Evolutionary conservation across 2,888 invertebrate species (phyloP).

Genomic region (Cryptocephalus moraei): DNA sequence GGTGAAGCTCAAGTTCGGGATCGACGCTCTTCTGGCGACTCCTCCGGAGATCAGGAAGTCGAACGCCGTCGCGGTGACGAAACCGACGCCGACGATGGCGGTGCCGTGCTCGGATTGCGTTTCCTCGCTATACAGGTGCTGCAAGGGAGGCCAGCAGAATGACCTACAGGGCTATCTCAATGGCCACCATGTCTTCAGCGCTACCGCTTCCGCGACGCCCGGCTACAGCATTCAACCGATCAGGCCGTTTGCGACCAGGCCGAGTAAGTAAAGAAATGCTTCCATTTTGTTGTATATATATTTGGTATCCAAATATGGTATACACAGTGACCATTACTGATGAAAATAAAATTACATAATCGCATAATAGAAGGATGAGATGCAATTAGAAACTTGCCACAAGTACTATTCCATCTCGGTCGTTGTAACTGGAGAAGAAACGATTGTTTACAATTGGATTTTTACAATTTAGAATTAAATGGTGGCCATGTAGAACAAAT

Average conservation of each 20-base stretch:
- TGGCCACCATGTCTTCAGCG: conserved; percentile 2
- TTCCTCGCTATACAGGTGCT: conserved; percentile 53
- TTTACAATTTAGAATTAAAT: no score
- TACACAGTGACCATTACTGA: no score
- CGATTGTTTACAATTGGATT: no score
- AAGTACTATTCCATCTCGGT: no score
- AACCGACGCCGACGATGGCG: conserved; percentile 31
- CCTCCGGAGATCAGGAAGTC: no score
- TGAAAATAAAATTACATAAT: no score
- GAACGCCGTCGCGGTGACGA: conserved; percentile 9
- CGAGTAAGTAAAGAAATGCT: conserved; percentile 16
- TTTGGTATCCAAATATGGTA: no score
- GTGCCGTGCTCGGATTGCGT: conserved; percentile 55
- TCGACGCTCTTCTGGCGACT: conserved; percentile 53
- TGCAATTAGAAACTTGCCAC: no score
- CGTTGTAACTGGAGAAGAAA: no score
- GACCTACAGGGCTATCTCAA: conserved; percentile 12
- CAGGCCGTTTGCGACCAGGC: conserved; percentile 35
- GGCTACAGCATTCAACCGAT: conserved; percentile 33
- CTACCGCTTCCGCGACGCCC: conserved; percentile 1
- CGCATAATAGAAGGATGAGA: no score
- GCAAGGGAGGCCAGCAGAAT: conserved; percentile 33
- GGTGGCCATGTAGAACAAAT: no score
- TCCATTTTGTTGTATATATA: background rate
- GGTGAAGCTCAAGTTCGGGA: conserved; percentile 53